Base-by-base conservation (phyloP, 2,888 invertebrate species). In the Pandemis corylana region DNA sequence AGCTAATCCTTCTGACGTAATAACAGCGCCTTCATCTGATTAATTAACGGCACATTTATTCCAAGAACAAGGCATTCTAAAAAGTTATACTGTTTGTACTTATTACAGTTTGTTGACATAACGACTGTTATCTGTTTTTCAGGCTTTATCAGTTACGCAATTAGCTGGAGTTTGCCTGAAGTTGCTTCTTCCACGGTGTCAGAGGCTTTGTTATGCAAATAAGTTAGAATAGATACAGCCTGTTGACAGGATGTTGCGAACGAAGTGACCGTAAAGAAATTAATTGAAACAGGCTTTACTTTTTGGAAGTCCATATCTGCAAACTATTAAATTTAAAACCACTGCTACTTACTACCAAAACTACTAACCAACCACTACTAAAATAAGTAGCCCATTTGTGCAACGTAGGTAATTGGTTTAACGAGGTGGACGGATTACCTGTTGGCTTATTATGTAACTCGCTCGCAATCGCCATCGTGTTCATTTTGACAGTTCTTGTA, bases 71-170 rank as follows among this genome's bases (percentile, higher is more conserved):
- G 28, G 28, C 10, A 59, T 28, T 63, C 69, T 56, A 53, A 68
- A 63, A 59, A 7, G 20, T 56, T 56, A 9, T 63, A 56, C 63
- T 49, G 68, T 75, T 64, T 71, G 61, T 68, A n/a, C 49, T 59
- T 65, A n/a, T 15, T 20, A 42, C 65, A 53, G 69, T 72, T 71
- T 59, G 59, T 59, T 28, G 59, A 59, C 59, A 59, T 5, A 59
- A 28, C 4, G 28, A 9, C 28, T 59, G 59, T 59, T 59, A 59
- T 59, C 59, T 59, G 59, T 59, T 59, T 20, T 59, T 59, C 28
- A 28, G 20, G 28, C 28, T 28, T 59, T 59, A 59, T 59, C 59
- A 59, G 59, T 59, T 59, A 28, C 28, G 59, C 12, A 59, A 59
- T 59, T 59, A 59, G 28, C 59, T 28, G 20, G 51, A 15, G 28